These are phyloP conservation scores for Hypotaenidia philippensis DNA, from an alignment of 2,797 vertebrate genomes.

Conservation along the genomic window DNA sequence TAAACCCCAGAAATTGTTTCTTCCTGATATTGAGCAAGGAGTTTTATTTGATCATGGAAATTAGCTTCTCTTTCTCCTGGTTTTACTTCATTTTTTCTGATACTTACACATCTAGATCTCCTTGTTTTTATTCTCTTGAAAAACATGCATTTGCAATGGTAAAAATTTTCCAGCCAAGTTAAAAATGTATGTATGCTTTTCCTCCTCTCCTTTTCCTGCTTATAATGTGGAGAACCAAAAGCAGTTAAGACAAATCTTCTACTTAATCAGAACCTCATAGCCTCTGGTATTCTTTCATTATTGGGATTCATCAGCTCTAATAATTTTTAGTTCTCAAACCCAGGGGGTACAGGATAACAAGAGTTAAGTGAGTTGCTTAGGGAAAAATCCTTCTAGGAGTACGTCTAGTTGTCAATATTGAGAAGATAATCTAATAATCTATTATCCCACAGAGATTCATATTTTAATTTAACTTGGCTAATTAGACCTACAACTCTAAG, in stretches of 20 bases:
- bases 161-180: neutral
- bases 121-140: neutral
- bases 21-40: neutral
- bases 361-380: conserved; percentile 63
- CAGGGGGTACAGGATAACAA: conserved; percentile 66
- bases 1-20: neutral
- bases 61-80: neutral
- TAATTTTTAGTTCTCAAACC: conserved; percentile 67
- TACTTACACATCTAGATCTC: neutral
- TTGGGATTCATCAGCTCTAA: conserved; percentile 70
- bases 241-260: conserved; percentile 72
- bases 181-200: neutral
- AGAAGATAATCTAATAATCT: conserved; percentile 82
- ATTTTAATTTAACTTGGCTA: conserved; percentile 80
- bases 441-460: conserved; percentile 67
- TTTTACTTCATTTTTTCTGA: neutral
- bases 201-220: conserved; percentile 23
- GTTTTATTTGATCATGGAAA: neutral
- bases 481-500: conserved; percentile 73
- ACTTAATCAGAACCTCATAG: conserved; percentile 75
- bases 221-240: conserved; percentile 54
- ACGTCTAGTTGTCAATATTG: conserved; percentile 77
- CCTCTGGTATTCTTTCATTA: conserved; percentile 76
- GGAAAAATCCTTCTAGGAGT: conserved; percentile 66
- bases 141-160: neutral